Base-by-base conservation (phyloP, 2,888 invertebrate species). In the Megamerina dolium region DNA sequence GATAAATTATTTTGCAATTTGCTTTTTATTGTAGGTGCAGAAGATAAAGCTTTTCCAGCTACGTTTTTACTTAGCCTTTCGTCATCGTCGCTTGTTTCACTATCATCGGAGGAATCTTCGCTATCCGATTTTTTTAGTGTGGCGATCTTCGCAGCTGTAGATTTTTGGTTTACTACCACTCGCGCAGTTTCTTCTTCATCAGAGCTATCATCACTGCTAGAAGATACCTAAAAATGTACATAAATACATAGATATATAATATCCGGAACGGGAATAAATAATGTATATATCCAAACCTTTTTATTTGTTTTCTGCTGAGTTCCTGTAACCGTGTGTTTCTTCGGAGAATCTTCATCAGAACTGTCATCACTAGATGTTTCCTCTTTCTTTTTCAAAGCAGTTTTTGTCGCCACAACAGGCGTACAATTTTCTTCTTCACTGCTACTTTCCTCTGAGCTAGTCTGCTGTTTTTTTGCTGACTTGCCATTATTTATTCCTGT, bases 331-430 rank as follows among this genome's bases (percentile, higher is more conserved):
- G 45, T 49, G 19, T 48, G 43, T 50, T 56, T 64, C 17, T 51
- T 53, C 23, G 53, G 48, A 49, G 52, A 59, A 35, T 66, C 64
- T 4, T 70, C 68, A 5, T 70, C 68, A 18, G 66, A 68, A 47
- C 62, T 70, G 14, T 73, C 73, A 9, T 73, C 72, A 42, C 69
- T 71, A 19, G 72, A 72, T 39, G 45, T 26, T 12, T 45, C 51
- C 8, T 41, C 39, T 45, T 49, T 51, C 68, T 16, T 75, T 73
- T 43, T 52, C 5, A 64, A 63, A 23, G 53, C 54, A 45, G 44
- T 19, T 43, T 51, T 42, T 18, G 42, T 45, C 2, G 37, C 35
- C 8, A 23, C 31, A 10, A 16, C 16, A 27, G 48, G 39, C 9
- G 48, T 34, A 9, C 33, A n/a, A 34, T 36, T 16, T 30, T 53